phyloP scores from a whole-genome alignment of 2,888 invertebrate genomes.

The Holacanthella duospinosa region DNA sequence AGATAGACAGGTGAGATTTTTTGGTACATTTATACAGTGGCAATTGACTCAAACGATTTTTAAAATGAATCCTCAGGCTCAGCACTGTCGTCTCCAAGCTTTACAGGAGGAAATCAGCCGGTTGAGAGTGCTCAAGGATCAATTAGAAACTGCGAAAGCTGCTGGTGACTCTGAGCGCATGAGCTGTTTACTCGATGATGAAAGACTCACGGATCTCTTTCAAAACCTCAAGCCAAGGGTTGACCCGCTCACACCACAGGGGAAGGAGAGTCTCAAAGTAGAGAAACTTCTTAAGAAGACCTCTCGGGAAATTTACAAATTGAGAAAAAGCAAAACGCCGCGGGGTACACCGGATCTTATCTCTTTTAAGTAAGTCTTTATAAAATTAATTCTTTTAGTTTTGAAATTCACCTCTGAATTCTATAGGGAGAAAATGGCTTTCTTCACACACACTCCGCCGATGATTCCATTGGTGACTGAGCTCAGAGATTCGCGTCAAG shows the following conservation, averaged over 20 bases:
- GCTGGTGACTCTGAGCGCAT: conserved; percentile 73
- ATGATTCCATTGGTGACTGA: conserved; percentile 20
- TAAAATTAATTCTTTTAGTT: not conserved
- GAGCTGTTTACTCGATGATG: conserved; percentile 76
- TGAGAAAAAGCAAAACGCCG: conserved; percentile 74
- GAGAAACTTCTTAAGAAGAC: conserved; percentile 75
- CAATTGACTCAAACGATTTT: too few relatives aligned
- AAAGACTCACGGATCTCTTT: conserved; percentile 62
- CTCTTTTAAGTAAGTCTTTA: conserved; percentile 73
- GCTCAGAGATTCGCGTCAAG: too few relatives aligned
- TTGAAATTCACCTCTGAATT: not conserved
- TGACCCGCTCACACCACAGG: conserved; percentile 25
- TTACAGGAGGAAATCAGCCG: conserved; percentile 72
- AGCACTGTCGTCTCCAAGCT: conserved; percentile 71
- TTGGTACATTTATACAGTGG: too few relatives aligned
- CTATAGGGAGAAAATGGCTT: conserved; percentile 87
- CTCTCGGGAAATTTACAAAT: conserved; percentile 79
- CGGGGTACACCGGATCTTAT: conserved; percentile 81
- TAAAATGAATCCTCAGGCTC: conserved; percentile 48
- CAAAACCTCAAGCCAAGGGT: conserved; percentile 18
- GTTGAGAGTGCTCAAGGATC: conserved; percentile 64
- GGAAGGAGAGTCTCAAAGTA: conserved; percentile 46
- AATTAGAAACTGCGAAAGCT: conserved; percentile 70
- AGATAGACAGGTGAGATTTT: conserved; percentile 57
- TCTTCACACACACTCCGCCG: conserved; percentile 57